Percentiles rank a stretch among this genome's conserved stretches.
Evolutionary conservation across 2,797 vertebrate species (phyloP).

Genomic region (Iguana delicatissima): DNA sequence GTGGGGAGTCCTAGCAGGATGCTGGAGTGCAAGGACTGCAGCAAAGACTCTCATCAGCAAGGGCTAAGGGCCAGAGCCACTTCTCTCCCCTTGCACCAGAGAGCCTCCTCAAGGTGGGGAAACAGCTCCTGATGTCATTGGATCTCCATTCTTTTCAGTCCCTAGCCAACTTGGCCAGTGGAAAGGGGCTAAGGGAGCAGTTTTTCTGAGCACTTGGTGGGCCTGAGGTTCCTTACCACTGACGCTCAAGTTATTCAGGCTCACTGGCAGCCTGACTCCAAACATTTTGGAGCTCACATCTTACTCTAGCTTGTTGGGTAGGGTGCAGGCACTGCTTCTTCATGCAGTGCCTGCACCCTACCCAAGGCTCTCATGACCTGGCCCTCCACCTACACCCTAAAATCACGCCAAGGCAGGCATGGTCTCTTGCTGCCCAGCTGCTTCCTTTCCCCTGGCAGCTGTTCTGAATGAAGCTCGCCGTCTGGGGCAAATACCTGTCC

Average conservation of each 20-base stretch:
- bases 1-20: neutral
- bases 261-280: neutral
- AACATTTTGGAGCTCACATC: no score
- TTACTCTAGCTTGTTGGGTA: no score
- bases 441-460: neutral
- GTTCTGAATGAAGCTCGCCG: neutral
- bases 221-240: no score
- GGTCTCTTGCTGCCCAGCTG: conserved; percentile 51
- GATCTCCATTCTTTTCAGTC: no score
- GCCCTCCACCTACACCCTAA: conserved; percentile 34
- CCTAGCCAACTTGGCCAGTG: no score
- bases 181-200: no score
- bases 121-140: neutral
- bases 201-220: no score
- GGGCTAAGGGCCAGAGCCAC: neutral
- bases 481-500: conserved; percentile 86
- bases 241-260: neutral
- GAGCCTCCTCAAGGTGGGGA: neutral
- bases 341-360: no score
- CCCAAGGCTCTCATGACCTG: neutral
- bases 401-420: conserved; percentile 3
- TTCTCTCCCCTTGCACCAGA: neutral
- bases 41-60: neutral
- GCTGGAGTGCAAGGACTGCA: no score
- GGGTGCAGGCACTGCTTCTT: no score